Evolutionary conservation across 2,888 invertebrate species (phyloP), one percentile per base, ranked within the genome.

Genomic region (Lasioglossum malachurum): DNA sequence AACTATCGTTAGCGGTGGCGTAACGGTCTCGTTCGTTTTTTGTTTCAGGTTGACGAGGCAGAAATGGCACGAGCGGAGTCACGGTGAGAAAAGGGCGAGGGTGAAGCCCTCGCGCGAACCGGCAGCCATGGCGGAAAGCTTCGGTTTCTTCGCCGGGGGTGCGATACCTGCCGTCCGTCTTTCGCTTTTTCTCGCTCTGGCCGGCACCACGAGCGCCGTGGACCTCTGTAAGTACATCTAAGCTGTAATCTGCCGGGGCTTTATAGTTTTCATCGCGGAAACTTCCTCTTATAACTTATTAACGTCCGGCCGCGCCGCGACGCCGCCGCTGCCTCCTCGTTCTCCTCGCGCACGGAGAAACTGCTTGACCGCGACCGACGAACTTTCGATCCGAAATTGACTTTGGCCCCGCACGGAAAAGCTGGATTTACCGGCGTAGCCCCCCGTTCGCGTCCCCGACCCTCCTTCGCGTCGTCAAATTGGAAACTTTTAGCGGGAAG

Each of bases 81-180:
- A 91, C 93, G 94, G 94, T 95, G 94, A 95, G 94, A 90, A 91
- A 92, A 93, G 92, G 89, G 90, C 91, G 92, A 92, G 94, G 94
- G 93, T 93, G 92, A 93, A 91, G 90, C 90, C 93, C 93, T 94
- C 93, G 94, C 92, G 91, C 92, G 92, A 91, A 90, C 93, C 91
- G 91, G 91, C 89, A 89, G 93, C 93, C 89, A 94, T 94, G 94
- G 93, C 92, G 92, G 92, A 93, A 91, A 92, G 93, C 92, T 92
- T 91, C 87, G 92, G 92, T 91, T 88, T 90, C 89, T 92, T 92
- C 92, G 92, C 92, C 91, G 90, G 89, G 86, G 90, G 93, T 93
- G 93, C 93, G 91, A 92, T 93, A 92, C 91, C 92, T 91, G 93
- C 90, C 91, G 91, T 90, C 91, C 92, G 89, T 91, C 89, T 91